phyloP scores from a whole-genome alignment of 30 jellyfish, hydroid and myxozoan genomes.

The Pseudorhiza aurosa region DNA sequence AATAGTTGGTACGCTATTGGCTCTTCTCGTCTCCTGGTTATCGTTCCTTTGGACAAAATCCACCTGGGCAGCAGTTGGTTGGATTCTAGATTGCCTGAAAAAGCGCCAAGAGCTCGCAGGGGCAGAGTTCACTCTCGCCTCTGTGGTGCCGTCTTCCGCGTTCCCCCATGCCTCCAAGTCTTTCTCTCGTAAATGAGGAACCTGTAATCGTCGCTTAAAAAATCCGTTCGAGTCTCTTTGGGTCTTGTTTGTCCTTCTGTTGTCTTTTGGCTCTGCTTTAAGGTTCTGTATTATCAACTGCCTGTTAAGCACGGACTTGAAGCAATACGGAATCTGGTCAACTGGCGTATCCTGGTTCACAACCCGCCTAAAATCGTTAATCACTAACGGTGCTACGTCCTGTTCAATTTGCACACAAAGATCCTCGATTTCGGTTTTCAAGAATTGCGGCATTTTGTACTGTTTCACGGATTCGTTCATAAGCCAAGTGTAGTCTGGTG shows the following conservation, averaged over 20 bases:
- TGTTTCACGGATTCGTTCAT: slow-evolving; percentile 41
- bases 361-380: slow-evolving; percentile 35
- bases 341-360: slow-evolving; percentile 45
- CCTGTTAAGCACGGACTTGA: slow-evolving; percentile 46
- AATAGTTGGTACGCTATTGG: slow-evolving; percentile 65
- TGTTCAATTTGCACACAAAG: slow-evolving; percentile 46
- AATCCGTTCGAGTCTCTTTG: not conserved
- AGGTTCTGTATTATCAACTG: slow-evolving; percentile 29
- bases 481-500: slow-evolving; percentile 69
- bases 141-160: not conserved
- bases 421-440: slow-evolving; percentile 52
- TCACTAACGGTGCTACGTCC: slow-evolving; percentile 45
- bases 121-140: slow-evolving; percentile 53
- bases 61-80: slow-evolving; percentile 8
- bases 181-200: slow-evolving; percentile 34
- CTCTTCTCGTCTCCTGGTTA: slow-evolving; percentile 28
- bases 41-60: not conserved
- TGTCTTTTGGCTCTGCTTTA: slow-evolving; percentile 8
- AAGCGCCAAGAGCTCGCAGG: slow-evolving; percentile 79
- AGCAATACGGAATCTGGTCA: slow-evolving; percentile 44
- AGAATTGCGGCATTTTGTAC: slow-evolving; percentile 38
- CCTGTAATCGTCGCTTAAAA: slow-evolving; percentile 16
- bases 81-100: slow-evolving; percentile 42
- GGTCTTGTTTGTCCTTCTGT: not conserved
- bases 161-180: slow-evolving; percentile 30